These are phyloP conservation scores for Pachyramphus minor DNA, from an alignment of 2,113 vertebrate genomes.

Conservation along the genomic window DNA sequence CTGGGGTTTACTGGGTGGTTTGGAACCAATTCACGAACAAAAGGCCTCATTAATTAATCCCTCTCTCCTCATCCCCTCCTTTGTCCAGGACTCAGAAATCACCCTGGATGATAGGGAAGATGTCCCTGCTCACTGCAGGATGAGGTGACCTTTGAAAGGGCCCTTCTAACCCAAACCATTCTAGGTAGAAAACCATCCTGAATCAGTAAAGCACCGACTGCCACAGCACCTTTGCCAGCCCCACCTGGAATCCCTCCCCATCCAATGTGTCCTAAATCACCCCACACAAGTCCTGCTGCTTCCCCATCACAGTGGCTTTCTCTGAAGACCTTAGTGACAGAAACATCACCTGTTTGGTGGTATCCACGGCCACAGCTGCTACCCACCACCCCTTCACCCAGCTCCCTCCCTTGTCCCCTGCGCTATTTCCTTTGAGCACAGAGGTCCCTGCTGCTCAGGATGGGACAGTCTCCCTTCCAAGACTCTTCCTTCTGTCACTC, in stretches of 20 bases:
- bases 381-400: background rate
- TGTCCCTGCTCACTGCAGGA: background rate
- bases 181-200: fast-evolving
- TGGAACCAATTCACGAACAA: fast-evolving
- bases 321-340: background rate
- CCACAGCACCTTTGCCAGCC: background rate
- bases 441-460: background rate
- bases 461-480: background rate
- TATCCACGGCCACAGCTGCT: background rate
- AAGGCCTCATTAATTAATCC: fast-evolving
- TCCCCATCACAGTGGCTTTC: background rate
- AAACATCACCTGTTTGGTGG: background rate
- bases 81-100: background rate
- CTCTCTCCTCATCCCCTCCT: background rate
- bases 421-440: background rate
- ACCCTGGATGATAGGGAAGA: background rate
- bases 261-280: background rate
- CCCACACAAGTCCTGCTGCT: background rate
- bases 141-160: background rate
- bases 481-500: background rate
- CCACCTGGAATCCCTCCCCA: background rate
- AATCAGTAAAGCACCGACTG: background rate
- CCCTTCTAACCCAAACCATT: background rate
- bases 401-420: background rate
- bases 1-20: fast-evolving